Conservation (phyloP, 2,113 vertebrate species). For the Aplodontia rufa region DNA sequence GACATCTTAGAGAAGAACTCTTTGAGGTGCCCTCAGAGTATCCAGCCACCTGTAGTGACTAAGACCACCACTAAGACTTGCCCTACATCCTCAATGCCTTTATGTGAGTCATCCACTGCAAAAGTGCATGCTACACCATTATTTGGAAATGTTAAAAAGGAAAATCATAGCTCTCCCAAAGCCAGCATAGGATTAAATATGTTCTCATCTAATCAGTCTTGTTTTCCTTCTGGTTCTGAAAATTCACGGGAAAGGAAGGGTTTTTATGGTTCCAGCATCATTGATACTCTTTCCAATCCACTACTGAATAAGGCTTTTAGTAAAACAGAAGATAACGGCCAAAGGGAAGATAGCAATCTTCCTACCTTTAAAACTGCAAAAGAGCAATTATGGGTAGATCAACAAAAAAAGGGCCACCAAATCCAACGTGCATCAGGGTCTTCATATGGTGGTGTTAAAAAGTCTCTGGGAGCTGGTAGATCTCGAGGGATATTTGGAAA, state of each 20-base stretch:
- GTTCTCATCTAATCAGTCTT: conserved; percentile 38
- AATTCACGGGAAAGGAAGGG: conserved; percentile 78
- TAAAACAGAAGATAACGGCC: conserved; percentile 67
- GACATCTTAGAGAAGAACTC: conserved; percentile 17
- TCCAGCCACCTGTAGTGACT: not conserved
- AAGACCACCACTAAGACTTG: not conserved
- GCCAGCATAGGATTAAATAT: conserved; percentile 13
- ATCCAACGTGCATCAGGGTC: conserved; percentile 78
- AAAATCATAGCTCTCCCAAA: conserved; percentile 54
- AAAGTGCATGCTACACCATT: conserved; percentile 65
- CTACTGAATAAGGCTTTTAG: not conserved
- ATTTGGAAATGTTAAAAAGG: conserved; percentile 71
- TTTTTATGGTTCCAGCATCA: conserved; percentile 67
- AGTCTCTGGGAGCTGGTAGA: conserved; percentile 92
- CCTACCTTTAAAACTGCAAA: conserved; percentile 92
- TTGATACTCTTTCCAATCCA: conserved; percentile 49
- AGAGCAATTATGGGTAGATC: conserved; percentile 91
- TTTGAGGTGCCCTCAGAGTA: conserved; percentile 52
- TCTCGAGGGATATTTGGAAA: conserved; percentile 92
- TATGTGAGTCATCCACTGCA: not conserved
- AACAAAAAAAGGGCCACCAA: conserved; percentile 90
- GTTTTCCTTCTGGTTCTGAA: conserved; percentile 36
- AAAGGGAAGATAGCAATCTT: conserved; percentile 76
- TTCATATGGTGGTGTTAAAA: conserved; percentile 86
- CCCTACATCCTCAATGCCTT: not conserved